A percentile compares a stretch with the other conserved stretches of the same genome.
Conservation (phyloP, 2,888 invertebrate species). For the Rhagonycha lutea region DNA sequence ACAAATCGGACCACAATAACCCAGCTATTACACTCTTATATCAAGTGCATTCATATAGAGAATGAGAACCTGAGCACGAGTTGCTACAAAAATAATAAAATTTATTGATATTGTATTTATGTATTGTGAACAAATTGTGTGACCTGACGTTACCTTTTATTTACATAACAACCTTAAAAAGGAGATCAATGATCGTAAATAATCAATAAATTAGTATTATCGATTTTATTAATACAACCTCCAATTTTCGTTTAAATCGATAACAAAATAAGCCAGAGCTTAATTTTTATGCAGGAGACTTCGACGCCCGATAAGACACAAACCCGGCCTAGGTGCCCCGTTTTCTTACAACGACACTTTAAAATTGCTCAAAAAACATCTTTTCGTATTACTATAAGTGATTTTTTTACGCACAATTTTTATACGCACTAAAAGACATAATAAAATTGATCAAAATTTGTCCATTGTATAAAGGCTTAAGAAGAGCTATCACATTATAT, state of each 20-base stretch:
- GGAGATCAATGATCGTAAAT: not conserved
- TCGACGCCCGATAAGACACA: not conserved
- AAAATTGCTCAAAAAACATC: not conserved
- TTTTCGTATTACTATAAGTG: not conserved
- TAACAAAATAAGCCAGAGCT: not conserved
- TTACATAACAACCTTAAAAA: not conserved
- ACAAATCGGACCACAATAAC: slow-evolving; percentile 52
- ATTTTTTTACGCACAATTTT: not conserved
- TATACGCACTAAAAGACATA: slow-evolving; percentile 14
- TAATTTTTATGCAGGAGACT: not conserved
- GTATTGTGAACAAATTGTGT: slow-evolving; percentile 14
- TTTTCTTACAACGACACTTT: not conserved
- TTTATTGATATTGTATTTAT: slow-evolving; percentile 22
- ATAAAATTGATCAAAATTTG: slow-evolving; percentile 43
- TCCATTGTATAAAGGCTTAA: slow-evolving; percentile 41
- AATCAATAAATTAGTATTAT: not conserved
- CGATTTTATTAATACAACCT: not conserved
- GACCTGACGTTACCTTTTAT: slow-evolving; percentile 6
- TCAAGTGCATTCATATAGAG: slow-evolving; percentile 34
- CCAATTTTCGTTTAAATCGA: not conserved
- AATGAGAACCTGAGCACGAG: slow-evolving; percentile 18
- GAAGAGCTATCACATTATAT: slow-evolving; percentile 32
- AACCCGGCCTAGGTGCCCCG: not conserved
- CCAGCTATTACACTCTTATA: slow-evolving; percentile 45
- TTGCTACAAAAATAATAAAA: slow-evolving; percentile 24